Conservation (phyloP, 2,888 invertebrate genomes). For the Cheiracanthium punctorium region DNA sequence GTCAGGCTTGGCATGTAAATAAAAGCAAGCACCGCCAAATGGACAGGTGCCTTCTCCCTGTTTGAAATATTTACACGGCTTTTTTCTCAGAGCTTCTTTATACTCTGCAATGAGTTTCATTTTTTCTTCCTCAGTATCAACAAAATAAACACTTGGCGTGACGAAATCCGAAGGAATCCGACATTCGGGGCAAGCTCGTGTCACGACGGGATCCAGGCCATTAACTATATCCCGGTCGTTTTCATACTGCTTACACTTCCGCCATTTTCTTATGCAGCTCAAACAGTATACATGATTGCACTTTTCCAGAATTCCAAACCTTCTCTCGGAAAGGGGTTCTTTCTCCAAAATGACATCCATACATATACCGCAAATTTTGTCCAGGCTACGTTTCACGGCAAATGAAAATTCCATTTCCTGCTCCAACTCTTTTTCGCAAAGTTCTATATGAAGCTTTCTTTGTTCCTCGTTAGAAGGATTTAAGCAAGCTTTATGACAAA, state of each 20-base stretch:
- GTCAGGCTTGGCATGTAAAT: slow-evolving; percentile 86
- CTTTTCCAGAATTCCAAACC: slow-evolving; percentile 90
- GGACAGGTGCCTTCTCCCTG: slow-evolving; percentile 89
- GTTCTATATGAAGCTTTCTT: slow-evolving; percentile 80
- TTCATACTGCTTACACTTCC: slow-evolving; percentile 86
- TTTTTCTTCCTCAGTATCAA: slow-evolving; percentile 88
- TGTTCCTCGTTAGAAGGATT: slow-evolving; percentile 79
- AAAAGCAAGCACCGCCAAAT: slow-evolving; percentile 91
- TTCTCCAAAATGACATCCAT: slow-evolving; percentile 82
- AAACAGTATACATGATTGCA: slow-evolving; percentile 91
- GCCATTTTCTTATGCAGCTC: slow-evolving; percentile 88
- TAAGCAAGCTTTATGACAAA: slow-evolving; percentile 83
- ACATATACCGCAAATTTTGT: slow-evolving; percentile 89
- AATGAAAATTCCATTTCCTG: slow-evolving; percentile 89
- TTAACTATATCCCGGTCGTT: slow-evolving; percentile 80
- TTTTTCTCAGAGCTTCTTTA: slow-evolving; percentile 81
- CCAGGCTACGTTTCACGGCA: slow-evolving; percentile 85
- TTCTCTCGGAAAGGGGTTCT: slow-evolving; percentile 75
- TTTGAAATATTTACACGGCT: slow-evolving; percentile 89
- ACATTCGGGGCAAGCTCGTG: slow-evolving; percentile 88
- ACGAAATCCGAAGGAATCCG: slow-evolving; percentile 88
- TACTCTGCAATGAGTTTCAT: slow-evolving; percentile 85
- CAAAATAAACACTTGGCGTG: slow-evolving; percentile 89
- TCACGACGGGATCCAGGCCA: slow-evolving; percentile 42
- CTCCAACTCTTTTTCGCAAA: slow-evolving; percentile 84